Base-by-base conservation (phyloP, 2,888 invertebrate genomes). In the Synergus umbraculus region DNA sequence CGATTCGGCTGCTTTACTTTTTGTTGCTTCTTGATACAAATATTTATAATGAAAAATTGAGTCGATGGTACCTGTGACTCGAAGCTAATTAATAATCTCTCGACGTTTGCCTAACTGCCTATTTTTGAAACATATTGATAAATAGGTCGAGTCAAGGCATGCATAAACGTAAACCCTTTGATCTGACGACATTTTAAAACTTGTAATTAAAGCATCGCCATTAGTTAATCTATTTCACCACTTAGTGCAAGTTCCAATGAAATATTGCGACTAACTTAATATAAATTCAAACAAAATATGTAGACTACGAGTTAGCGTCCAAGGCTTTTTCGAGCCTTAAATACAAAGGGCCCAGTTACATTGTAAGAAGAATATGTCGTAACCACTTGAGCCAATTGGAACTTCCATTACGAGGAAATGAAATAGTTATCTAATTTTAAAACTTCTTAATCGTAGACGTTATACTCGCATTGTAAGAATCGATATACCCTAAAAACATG, bases 321-420 rank as follows among this genome's bases (percentile, higher is more conserved):
- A 67, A 67, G 44, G 22, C 44, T 67, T 67, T 44, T 22, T 44
- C 44, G 83, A 69, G 83, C 82, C 84, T 76, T 79, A 83, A 83
- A 79, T 63, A 79, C 84, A 81, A 84, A 80, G 58, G 83, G 87
- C 87, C 88, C 89, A 85, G 89, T 90, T 87, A 90, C 89, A 85
- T 88, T 86, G 86, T 86, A 89, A 90, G 88, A 90, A 90, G 88
- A 89, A 89, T 89, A 86, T 88, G 88, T 84, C 87, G 89, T 87
- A 89, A 89, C 89, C 86, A 78, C 82, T 81, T 82, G 84, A 86
- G 86, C 86, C 85, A 85, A 78, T 78, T 78, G 63, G 10, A 79
- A 77, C 54, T 69, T 66, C 64, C 76, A 77, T 4, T 66, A 73
- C n/a, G 54, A 73, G 49, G 54, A 73, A 73, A 54, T 73, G 37